A percentile compares a stretch with the other conserved stretches of the same genome.
Conservation (phyloP, 2,797 vertebrate species). For the Lophotriccus pileatus region DNA sequence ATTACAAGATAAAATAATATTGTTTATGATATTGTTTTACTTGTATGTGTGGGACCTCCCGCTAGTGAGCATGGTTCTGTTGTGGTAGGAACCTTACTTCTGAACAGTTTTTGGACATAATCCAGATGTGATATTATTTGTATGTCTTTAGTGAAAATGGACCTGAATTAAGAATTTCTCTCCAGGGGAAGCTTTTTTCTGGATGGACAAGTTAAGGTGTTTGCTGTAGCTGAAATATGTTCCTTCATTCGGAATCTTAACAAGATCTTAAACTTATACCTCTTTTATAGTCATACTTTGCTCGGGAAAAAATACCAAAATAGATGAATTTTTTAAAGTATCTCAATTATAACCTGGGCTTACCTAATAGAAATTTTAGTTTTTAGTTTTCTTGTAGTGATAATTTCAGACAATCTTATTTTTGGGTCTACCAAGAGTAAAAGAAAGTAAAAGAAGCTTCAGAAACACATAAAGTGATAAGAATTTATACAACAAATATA, state of each 20-base stretch:
- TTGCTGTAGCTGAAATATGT: not conserved
- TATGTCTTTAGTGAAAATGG: not conserved
- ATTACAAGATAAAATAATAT: not conserved
- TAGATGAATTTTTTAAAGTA: not conserved
- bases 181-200: not conserved
- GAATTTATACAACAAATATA: not conserved
- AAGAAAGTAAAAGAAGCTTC: not conserved
- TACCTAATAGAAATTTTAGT: not conserved
- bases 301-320: not conserved
- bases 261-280: not conserved
- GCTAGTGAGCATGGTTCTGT: not conserved
- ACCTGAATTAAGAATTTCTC: not conserved
- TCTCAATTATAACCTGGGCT: not conserved
- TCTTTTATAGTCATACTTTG: not conserved
- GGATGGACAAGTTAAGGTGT: not conserved
- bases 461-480: not conserved
- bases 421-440: not conserved
- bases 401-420: not conserved
- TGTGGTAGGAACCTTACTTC: not conserved
- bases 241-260: not conserved
- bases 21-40: not conserved
- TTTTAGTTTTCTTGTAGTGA: not conserved
- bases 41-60: not conserved
- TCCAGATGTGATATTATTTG: not conserved
- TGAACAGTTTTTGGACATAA: not conserved